Conservation (phyloP, 1,140 invertebrate species). For the Heliconius nattereri region DNA sequence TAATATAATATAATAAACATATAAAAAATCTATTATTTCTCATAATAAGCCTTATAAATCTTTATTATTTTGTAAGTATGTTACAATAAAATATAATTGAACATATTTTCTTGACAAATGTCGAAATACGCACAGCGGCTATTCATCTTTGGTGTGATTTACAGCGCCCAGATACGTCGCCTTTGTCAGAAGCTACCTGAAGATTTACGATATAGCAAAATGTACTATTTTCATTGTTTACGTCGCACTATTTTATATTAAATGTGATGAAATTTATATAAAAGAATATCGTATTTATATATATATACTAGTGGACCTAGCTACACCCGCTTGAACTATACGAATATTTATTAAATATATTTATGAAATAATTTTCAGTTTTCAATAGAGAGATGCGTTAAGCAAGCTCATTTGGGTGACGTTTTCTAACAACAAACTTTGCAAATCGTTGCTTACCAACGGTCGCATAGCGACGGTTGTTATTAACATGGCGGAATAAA, state of each 20-base stretch:
- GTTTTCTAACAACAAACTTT: too few species aligned
- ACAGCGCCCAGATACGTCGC: slow-evolving; percentile 32
- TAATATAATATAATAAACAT: background rate
- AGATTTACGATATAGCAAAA: slow-evolving; percentile 18
- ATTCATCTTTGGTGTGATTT: slow-evolving; percentile 44
- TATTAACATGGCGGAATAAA: too few species aligned
- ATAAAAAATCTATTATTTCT: background rate
- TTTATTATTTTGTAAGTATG: background rate
- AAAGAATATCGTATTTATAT: background rate
- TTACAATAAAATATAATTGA: slow-evolving; percentile 11
- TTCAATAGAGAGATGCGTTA: too few species aligned
- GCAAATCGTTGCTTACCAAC: too few species aligned
- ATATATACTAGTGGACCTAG: too few species aligned
- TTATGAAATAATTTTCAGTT: too few species aligned
- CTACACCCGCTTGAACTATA: too few species aligned
- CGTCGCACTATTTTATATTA: background rate
- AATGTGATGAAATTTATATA: background rate
- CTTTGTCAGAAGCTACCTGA: slow-evolving; percentile 21
- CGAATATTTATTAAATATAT: too few species aligned
- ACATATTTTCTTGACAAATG: slow-evolving; percentile 35
- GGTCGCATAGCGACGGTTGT: too few species aligned
- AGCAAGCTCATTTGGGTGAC: too few species aligned
- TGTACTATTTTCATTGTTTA: slow-evolving; percentile 9
- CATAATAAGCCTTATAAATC: background rate
- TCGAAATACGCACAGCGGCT: slow-evolving; percentile 38